phyloP scores from a whole-genome alignment of 2,888 invertebrate species.

The Vanessa cardui region DNA sequence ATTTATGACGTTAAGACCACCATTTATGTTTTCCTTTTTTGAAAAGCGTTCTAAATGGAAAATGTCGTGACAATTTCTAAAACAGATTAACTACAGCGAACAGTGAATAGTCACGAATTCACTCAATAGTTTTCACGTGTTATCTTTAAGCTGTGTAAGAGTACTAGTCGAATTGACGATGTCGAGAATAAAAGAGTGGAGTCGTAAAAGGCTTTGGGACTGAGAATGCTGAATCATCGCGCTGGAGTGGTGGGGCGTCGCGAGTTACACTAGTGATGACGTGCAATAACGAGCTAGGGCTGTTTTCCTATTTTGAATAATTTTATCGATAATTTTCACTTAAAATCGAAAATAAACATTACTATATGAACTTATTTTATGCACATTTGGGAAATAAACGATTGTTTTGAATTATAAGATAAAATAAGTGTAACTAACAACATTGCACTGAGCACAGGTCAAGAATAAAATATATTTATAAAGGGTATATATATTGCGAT shows the following conservation, averaged over 20 bases:
- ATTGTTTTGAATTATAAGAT: too few relatives aligned
- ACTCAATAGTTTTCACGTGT: slow-evolving; percentile 46
- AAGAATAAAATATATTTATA: too few relatives aligned
- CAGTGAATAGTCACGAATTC: slow-evolving; percentile 36
- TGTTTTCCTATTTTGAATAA: slow-evolving; percentile 12
- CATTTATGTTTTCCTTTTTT: slow-evolving; percentile 2
- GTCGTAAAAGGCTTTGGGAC: slow-evolving; percentile 78
- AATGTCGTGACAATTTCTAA: slow-evolving; percentile 5
- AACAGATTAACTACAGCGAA: slow-evolving; percentile 21
- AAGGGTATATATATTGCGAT: too few relatives aligned
- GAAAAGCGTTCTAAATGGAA: neutral
- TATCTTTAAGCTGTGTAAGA: slow-evolving; percentile 63
- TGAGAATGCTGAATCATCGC: slow-evolving; percentile 79
- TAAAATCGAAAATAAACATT: neutral
- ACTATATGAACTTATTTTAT: neutral
- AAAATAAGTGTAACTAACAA: too few relatives aligned
- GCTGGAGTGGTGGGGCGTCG: slow-evolving; percentile 61
- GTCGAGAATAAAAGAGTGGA: slow-evolving; percentile 69
- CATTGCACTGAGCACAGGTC: too few relatives aligned
- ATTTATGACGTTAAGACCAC: neutral
- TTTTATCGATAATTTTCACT: slow-evolving; percentile 3
- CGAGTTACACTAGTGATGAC: slow-evolving; percentile 66
- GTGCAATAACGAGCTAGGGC: slow-evolving; percentile 72
- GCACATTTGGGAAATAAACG: too few relatives aligned
- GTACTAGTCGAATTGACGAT: slow-evolving; percentile 63